phyloP scores from a whole-genome alignment of 2,113 vertebrate species.

The Oreochromis spilurus region DNA sequence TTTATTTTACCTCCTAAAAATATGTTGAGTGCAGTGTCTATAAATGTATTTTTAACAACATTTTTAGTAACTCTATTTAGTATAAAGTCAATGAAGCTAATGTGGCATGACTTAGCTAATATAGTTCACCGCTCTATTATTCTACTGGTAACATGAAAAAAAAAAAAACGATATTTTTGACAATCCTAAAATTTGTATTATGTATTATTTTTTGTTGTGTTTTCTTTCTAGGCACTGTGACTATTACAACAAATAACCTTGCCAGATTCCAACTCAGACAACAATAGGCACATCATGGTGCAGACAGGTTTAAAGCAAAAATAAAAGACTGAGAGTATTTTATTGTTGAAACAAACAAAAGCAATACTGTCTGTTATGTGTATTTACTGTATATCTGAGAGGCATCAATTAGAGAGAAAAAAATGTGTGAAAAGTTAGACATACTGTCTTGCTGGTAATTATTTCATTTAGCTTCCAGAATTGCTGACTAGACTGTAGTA shows the following conservation, averaged over 20 bases:
- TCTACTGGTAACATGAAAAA: background rate
- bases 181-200: background rate
- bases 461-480: background rate
- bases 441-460: background rate
- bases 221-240: fast-evolving
- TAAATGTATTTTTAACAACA: background rate
- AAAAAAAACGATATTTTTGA: background rate
- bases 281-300: background rate
- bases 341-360: background rate
- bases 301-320: background rate
- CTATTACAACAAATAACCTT: background rate
- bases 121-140: background rate
- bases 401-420: no score
- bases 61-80: background rate
- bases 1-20: background rate
- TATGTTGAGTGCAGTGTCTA: background rate
- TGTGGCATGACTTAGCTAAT: background rate
- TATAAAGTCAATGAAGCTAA: background rate
- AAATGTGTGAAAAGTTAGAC: background rate
- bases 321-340: background rate
- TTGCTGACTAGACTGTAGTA: background rate
- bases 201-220: background rate
- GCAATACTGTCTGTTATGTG: background rate
- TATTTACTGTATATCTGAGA: background rate
- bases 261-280: background rate